Conservation (phyloP, 92 coral and sea anemone genomes). For the Bergia sp. region DNA sequence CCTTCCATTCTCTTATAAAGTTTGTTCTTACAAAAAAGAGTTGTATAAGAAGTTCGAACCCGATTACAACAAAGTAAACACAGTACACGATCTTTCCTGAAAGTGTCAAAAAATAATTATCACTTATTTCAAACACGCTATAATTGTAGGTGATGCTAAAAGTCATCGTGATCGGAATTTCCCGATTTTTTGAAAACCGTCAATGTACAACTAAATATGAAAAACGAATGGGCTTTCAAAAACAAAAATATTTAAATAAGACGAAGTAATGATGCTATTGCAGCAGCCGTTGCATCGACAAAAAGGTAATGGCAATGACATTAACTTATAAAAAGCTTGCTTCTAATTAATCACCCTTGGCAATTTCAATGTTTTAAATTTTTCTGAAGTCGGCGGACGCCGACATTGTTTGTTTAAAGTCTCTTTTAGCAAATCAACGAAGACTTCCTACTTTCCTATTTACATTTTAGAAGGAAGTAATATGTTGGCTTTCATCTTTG, state of each 20-base stretch:
- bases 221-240: neutral
- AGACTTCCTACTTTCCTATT: conserved; percentile 5
- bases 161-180: neutral
- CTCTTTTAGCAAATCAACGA: conserved; percentile 29
- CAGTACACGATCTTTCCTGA: too few species aligned
- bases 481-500: conserved; percentile 7
- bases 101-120: too few species aligned
- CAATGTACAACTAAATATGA: neutral
- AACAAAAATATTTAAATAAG: neutral
- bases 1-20: too few species aligned
- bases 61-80: too few species aligned
- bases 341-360: conserved; percentile 25
- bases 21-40: too few species aligned
- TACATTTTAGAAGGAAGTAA: conserved; percentile 32
- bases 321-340: neutral
- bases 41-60: too few species aligned
- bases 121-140: neutral
- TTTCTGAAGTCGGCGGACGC: conserved; percentile 6
- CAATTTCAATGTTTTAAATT: conserved; percentile 20
- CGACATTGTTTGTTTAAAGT: conserved; percentile 32
- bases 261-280: neutral
- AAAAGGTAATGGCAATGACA: neutral
- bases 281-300: neutral
- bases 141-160: neutral
- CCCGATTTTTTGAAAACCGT: neutral